Evolutionary conservation across 2,113 vertebrate species (phyloP).

Genomic region (Proterorhinus semilunaris): DNA sequence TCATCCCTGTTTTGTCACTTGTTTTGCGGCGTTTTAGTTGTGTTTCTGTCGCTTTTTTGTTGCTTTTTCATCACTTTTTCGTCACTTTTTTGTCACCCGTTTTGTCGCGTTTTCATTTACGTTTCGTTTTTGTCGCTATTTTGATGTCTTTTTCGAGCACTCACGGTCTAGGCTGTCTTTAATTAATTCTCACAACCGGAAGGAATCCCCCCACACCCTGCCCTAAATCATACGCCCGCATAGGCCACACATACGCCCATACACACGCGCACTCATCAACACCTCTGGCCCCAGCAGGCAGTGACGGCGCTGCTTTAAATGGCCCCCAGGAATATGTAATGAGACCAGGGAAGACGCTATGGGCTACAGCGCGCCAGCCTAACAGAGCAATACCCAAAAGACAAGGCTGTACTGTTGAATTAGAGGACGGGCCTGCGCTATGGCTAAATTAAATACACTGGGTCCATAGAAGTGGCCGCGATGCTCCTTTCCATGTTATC

Average conservation of each 20-base stretch:
- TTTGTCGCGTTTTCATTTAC: no score
- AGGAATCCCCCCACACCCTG: conserved; percentile 14
- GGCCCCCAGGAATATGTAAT: conserved; percentile 34
- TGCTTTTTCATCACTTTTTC: no score
- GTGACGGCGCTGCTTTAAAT: conserved; percentile 33
- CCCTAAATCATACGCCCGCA: neutral
- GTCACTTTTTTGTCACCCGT: no score
- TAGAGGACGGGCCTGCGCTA: conserved; percentile 19
- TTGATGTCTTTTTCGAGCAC: neutral
- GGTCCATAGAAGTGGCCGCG: neutral
- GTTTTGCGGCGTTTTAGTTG: no score
- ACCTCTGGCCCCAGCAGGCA: conserved; percentile 27
- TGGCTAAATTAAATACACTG: conserved; percentile 1
- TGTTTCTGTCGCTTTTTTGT: no score
- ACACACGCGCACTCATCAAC: conserved; percentile 10
- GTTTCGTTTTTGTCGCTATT: no score
- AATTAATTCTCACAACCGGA: conserved; percentile 30
- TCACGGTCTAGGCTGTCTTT: conserved; percentile 12
- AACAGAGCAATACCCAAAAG: conserved; percentile 20
- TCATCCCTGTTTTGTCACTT: no score
- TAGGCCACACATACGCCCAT: neutral
- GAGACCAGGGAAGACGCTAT: conserved; percentile 19
- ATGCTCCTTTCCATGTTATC: neutral
- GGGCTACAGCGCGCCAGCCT: neutral
- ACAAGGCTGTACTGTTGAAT: conserved; percentile 26